Evolutionary conservation across 2,888 invertebrate genomes (phyloP), one percentile per base, ranked within the genome.

Genomic region (Cheilosia variabilis): DNA sequence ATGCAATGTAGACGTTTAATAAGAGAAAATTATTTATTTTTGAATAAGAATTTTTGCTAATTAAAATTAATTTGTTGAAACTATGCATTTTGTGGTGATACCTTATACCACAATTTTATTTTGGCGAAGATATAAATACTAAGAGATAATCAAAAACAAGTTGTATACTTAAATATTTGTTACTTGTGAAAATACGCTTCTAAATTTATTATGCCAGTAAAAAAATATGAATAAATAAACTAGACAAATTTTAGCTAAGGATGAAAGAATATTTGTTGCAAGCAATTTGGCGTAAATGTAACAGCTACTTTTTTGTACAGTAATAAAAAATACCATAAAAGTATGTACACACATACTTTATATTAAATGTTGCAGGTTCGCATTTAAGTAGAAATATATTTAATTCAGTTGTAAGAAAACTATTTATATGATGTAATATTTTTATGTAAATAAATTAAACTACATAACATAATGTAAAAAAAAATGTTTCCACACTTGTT

Each of bases 231-330:
- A 47, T 50, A 60, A 60, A 13, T 60, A 43, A 77, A 50, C 69
- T 73, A 83, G 79, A 50, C 7, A 83, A 83, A 69, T 83, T 34
- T 79, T 79, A 83, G 73, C 72, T 73, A 50, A 83, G 52, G 5
- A 6, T 31, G 47, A 9, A 58, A 7, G 15, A n/a, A n/a, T n/a
- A n/a, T 24, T 43, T 62, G 45, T 62, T 62, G 27, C 27, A n/a
- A 62, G 17, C 31, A 31, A 45, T 45, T 31, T 31, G 19, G 27
- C 17, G 45, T 31, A 10, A 37, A 57, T 13, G 17, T 9, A 50
- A 22, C 10, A 15, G 22, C 6, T 2, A 50, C 3, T 17, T n/a
- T 22, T 63, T 55, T 73, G 53, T 57, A 65, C 17, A 73, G 47
- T 52, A 52, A 45, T 52, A 15, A 37, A 6, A 52, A 43, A 24